Base-by-base conservation (phyloP, 23 tunicate genomes). In the Phallusia fumigata region DNA sequence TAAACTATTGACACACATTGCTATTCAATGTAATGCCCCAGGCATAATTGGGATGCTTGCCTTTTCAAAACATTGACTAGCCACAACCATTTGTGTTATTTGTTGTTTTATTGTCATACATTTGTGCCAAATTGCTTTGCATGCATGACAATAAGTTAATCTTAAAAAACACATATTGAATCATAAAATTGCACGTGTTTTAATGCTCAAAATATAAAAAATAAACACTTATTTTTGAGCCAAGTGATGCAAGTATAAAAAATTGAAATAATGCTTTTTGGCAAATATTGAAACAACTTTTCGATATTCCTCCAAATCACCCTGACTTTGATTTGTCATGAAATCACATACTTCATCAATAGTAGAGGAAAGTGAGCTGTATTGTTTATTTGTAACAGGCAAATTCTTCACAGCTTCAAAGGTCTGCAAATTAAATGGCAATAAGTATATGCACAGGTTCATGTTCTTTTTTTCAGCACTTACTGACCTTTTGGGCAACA, bases 401-500 rank as follows among this genome's bases (percentile, higher is more conserved):
- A 86, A 75, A n/a, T 74, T 74, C 36, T 80, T 80, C 5, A 86
- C n/a, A 16, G 84, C 74, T 80, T 86, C 75, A 80, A 73, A 86
- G 22, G 90, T 79, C 90, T 86, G 33, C 18, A 76, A 76, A 69
- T 12, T 15, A 12, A 18, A 21, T 26, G 76, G 50, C 30, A 51
- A 72, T 30, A 24, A 15, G 16, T 15, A 12, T 51, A 18, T 13
- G 58, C 18, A 51, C 18, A 51, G 15, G 58, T 51, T 6, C 28
- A 58, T 21, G 28, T 6, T 21, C 28, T 1, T 28, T 45, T 35
- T 16, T 73, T 36, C 26, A n/a, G n/a, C n/a, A n/a, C n/a, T n/a
- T n/a, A n/a, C n/a, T n/a, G n/a, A 85, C 89, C 65, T 79, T 69
- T 72, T 79, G 69, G 16, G 90, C 84, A 15, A n/a, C 31, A 6